These are phyloP conservation scores for Cinclus mexicanus DNA, from an alignment of 2,113 vertebrate genomes.

Conservation along the genomic window DNA sequence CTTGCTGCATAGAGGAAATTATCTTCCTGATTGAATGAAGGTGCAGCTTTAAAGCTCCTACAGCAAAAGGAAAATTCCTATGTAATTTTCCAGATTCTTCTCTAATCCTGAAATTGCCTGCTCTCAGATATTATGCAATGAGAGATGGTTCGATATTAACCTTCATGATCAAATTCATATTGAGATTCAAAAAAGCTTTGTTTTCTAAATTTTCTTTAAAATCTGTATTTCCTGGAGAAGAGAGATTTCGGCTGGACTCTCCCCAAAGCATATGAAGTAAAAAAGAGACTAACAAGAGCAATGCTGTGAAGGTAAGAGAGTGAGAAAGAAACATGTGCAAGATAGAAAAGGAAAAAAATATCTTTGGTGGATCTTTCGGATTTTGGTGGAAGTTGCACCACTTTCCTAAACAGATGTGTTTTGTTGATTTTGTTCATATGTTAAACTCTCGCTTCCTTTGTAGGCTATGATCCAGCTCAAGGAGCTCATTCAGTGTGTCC, in stretches of 20 bases:
- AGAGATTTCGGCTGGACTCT: not conserved
- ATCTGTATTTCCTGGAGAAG: not conserved
- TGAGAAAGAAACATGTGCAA: not conserved
- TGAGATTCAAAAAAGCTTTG: not conserved
- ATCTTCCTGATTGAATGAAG: not conserved
- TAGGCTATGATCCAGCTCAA: not conserved
- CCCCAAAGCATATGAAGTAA: accelerated
- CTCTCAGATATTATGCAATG: not conserved
- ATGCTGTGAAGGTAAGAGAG: not conserved
- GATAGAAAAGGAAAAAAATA: not conserved
- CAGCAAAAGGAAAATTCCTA: not conserved
- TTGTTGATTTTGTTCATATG: not conserved
- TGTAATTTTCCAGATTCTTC: conserved; percentile 4
- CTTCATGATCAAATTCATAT: not conserved
- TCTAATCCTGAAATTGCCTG: not conserved
- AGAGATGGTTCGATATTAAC: not conserved
- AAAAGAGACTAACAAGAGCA: not conserved
- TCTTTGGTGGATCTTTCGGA: too few species aligned
- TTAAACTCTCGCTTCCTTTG: not conserved
- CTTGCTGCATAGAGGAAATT: not conserved
- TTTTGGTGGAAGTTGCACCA: not conserved
- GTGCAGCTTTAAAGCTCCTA: not conserved
- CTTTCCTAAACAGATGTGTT: not conserved
- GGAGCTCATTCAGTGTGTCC: not conserved
- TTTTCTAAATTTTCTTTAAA: not conserved